Conservation (phyloP, 1,140 invertebrate genomes). For the Drusus annulatus region DNA sequence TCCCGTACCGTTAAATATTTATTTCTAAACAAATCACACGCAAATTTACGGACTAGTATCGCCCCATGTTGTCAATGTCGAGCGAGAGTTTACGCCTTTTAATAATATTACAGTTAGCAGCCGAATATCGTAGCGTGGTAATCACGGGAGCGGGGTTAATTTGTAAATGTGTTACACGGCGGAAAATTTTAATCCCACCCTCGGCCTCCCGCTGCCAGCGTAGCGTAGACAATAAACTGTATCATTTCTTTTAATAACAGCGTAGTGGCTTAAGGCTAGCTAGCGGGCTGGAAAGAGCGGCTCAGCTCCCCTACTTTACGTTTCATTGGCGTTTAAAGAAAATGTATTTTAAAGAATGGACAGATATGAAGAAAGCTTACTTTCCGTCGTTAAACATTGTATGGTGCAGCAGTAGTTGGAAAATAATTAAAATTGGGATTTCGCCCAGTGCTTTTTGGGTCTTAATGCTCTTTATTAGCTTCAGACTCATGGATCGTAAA, state of each 20-base stretch:
- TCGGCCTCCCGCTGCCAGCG: background rate
- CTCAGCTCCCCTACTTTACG: conserved; percentile 9
- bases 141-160: conserved; percentile 49
- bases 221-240: conserved; percentile 39
- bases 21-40: conserved; percentile 19
- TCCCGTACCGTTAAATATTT: conserved; percentile 2
- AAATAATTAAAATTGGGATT: no score
- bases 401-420: no score
- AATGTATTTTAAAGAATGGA: background rate
- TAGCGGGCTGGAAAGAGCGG: background rate
- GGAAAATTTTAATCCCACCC: conserved; percentile 39
- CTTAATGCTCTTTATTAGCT: no score
- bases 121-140: conserved; percentile 39
- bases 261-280: conserved; percentile 1
- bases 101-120: conserved; percentile 43
- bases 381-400: no score
- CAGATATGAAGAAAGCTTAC: no score
- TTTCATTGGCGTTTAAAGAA: conserved; percentile 17
- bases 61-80: background rate
- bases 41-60: conserved; percentile 33
- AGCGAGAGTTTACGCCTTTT: conserved; percentile 35
- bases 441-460: no score
- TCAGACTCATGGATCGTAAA: no score
- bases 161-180: conserved; percentile 51
- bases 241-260: conserved; percentile 49